phyloP scores from a whole-genome alignment of 2,113 vertebrate species.

The Trematocara macrostoma region DNA sequence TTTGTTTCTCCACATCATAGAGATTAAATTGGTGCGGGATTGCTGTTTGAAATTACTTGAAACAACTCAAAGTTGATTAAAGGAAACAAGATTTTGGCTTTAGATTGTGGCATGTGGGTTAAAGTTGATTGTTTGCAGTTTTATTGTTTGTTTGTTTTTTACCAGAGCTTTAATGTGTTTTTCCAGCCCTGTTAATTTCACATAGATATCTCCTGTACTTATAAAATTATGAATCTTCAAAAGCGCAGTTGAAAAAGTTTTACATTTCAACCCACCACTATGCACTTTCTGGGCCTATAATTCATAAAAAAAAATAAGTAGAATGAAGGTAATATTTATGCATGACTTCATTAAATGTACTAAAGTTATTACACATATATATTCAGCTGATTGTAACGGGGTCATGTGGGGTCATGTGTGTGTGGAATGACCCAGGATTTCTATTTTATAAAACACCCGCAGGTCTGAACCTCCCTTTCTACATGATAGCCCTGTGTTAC shows the following conservation, averaged over 20 bases:
- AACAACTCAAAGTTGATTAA: neutral
- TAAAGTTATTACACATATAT: neutral
- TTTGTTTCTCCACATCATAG: neutral
- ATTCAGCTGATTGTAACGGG: neutral
- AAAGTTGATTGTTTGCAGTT: accelerated
- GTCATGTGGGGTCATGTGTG: neutral
- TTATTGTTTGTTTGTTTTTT: neutral
- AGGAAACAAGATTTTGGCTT: neutral
- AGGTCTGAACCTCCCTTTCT: neutral
- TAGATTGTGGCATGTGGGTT: neutral
- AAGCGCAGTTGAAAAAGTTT: neutral
- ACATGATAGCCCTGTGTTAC: neutral
- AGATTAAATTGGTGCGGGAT: neutral
- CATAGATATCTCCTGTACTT: neutral
- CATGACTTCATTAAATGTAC: neutral
- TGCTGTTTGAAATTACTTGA: neutral
- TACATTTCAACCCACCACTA: neutral
- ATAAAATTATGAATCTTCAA: neutral
- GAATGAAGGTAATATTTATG: neutral
- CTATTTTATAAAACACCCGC: neutral
- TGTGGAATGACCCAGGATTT: neutral
- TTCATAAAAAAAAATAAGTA: neutral
- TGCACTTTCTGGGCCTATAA: neutral
- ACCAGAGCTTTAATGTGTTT: neutral
- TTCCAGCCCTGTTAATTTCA: neutral